Conservation (phyloP, 2,888 invertebrate species). For the Dynastes grantii region DNA sequence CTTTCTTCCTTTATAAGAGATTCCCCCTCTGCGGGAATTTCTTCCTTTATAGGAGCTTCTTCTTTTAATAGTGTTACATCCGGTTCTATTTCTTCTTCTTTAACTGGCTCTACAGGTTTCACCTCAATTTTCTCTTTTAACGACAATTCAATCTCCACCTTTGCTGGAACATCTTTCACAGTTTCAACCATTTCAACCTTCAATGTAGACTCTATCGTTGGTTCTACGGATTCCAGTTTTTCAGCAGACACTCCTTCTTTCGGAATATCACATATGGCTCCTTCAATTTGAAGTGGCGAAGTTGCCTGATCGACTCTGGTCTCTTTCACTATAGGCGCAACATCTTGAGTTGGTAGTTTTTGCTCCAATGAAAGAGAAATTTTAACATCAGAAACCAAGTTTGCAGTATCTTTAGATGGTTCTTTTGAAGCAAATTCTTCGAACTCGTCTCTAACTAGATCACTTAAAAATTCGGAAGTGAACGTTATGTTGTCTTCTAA, state of each 20-base stretch:
- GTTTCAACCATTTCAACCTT: not conserved
- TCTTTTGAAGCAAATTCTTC: slow-evolving; percentile 33
- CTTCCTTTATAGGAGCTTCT: slow-evolving; percentile 5
- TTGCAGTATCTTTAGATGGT: slow-evolving; percentile 9
- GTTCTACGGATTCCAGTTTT: not conserved
- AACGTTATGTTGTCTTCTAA: slow-evolving; percentile 51
- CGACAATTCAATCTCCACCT: slow-evolving; percentile 49
- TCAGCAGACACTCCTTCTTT: not conserved
- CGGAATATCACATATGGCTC: not conserved
- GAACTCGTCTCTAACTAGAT: slow-evolving; percentile 46
- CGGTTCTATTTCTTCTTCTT: not conserved
- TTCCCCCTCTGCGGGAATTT: not conserved
- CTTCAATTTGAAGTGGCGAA: slow-evolving; percentile 35
- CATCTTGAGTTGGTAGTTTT: slow-evolving; percentile 49
- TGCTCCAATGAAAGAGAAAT: slow-evolving; percentile 62
- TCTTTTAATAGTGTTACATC: not conserved
- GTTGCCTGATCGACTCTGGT: slow-evolving; percentile 52
- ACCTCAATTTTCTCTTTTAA: not conserved
- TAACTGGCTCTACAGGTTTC: not conserved
- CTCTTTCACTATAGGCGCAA: slow-evolving; percentile 48
- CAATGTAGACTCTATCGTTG: not conserved
- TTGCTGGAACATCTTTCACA: slow-evolving; percentile 7
- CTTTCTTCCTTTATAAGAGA: slow-evolving; percentile 17
- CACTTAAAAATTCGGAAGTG: slow-evolving; percentile 49
- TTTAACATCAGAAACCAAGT: slow-evolving; percentile 61